These are phyloP conservation scores for Byasa hedistus DNA, from an alignment of 2,888 invertebrate species.

Conservation along the genomic window DNA sequence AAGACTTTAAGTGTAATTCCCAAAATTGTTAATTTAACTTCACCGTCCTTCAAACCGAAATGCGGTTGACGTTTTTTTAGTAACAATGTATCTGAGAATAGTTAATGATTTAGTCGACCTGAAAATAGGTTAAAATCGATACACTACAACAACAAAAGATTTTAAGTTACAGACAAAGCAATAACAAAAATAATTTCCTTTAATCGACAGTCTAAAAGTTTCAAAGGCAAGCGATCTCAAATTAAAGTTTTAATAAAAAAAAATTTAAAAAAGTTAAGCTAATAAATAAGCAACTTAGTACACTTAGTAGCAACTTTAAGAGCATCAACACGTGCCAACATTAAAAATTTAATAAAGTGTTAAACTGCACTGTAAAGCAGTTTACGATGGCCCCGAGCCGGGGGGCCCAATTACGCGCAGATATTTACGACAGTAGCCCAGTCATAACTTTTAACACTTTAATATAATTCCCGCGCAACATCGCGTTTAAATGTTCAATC, in stretches of 20 bases:
- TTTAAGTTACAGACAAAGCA: too few species aligned
- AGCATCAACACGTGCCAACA: slow-evolving; percentile 25
- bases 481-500: neutral
- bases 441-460: slow-evolving; percentile 49
- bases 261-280: neutral
- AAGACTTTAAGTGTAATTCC: too few species aligned
- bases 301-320: slow-evolving; percentile 7
- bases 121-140: too few species aligned
- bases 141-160: too few species aligned
- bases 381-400: slow-evolving; percentile 65
- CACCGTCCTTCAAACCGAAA: too few species aligned
- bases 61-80: too few species aligned
- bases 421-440: slow-evolving; percentile 66
- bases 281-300: slow-evolving; percentile 2
- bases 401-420: slow-evolving; percentile 69
- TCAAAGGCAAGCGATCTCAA: too few species aligned
- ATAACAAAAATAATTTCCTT: too few species aligned
- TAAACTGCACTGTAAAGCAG: slow-evolving; percentile 68
- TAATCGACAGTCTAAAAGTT: too few species aligned
- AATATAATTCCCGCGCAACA: slow-evolving; percentile 1
- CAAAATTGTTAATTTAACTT: too few species aligned
- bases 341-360: slow-evolving; percentile 60
- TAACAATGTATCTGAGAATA: too few species aligned
- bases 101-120: too few species aligned
- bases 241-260: neutral